Evolutionary conservation across 2,888 invertebrate genomes (phyloP).

Genomic region (Drosophila niveifrons): DNA sequence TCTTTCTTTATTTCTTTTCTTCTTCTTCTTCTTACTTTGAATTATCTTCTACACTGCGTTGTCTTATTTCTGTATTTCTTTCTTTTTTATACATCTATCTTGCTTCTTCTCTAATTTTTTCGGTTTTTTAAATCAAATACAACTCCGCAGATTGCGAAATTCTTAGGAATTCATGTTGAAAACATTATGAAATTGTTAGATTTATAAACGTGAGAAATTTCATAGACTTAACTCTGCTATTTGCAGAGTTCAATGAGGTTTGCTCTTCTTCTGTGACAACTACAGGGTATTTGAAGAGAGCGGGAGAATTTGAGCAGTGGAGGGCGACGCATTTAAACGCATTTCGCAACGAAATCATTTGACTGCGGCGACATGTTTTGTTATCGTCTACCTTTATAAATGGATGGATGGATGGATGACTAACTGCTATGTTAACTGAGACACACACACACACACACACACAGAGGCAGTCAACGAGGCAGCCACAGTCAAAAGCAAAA

Average conservation of each 20-base stretch:
- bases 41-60: no score
- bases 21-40: no score
- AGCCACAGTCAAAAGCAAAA: constrained; percentile 1
- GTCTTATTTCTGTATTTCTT: no score
- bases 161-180: background rate
- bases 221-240: background rate
- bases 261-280: background rate
- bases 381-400: constrained; percentile 32
- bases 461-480: background rate
- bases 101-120: no score
- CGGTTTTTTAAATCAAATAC: no score
- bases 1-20: no score
- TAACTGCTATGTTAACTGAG: constrained; percentile 12
- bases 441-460: background rate
- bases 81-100: no score
- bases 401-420: constrained; percentile 35
- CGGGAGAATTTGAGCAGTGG: background rate
- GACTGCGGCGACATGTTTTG: constrained; percentile 48
- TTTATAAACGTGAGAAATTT: background rate
- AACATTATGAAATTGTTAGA: background rate
- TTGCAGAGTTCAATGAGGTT: background rate
- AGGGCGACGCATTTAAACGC: constrained; percentile 51
- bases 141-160: background rate
- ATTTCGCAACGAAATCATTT: constrained; percentile 61
- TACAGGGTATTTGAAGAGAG: constrained; percentile 9